Conservation (phyloP, 2,113 vertebrate species). For the Coptodon rendalli region DNA sequence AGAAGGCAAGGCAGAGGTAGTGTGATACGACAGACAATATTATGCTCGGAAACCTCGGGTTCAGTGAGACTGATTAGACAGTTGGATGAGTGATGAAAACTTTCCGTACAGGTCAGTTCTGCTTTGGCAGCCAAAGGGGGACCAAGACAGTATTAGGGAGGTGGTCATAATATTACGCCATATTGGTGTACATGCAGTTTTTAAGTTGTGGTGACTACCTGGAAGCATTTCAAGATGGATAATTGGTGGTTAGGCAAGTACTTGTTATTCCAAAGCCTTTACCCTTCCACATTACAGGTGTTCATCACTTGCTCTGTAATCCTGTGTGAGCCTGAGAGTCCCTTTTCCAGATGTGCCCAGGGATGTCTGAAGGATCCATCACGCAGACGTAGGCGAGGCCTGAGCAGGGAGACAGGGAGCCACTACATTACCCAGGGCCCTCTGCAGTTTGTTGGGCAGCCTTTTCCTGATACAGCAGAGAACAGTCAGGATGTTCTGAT, state of each 20-base stretch:
- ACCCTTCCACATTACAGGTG: slow-evolving; percentile 20
- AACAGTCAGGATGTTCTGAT: background rate
- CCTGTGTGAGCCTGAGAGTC: slow-evolving; percentile 49
- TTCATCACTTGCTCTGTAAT: slow-evolving; percentile 62
- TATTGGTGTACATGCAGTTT: background rate
- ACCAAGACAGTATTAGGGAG: background rate
- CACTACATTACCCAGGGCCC: slow-evolving; percentile 70
- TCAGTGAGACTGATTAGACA: background rate
- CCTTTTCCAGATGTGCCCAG: slow-evolving; percentile 65
- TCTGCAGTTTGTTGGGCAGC: slow-evolving; percentile 25
- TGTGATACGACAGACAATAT: background rate
- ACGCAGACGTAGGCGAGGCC: slow-evolving; percentile 31
- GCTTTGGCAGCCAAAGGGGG: background rate
- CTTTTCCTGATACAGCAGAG: background rate
- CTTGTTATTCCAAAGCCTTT: background rate
- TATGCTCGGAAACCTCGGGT: background rate
- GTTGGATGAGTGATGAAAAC: background rate
- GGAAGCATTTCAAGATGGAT: background rate
- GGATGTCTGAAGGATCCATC: slow-evolving; percentile 46
- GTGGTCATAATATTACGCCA: background rate
- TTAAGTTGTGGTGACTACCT: accelerated
- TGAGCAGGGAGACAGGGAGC: slow-evolving; percentile 34
- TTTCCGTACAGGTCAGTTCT: background rate
- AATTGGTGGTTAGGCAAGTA: background rate
- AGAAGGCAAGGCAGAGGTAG: background rate